Conservation (phyloP, 2,888 invertebrate genomes). For the Protonemura montana region DNA sequence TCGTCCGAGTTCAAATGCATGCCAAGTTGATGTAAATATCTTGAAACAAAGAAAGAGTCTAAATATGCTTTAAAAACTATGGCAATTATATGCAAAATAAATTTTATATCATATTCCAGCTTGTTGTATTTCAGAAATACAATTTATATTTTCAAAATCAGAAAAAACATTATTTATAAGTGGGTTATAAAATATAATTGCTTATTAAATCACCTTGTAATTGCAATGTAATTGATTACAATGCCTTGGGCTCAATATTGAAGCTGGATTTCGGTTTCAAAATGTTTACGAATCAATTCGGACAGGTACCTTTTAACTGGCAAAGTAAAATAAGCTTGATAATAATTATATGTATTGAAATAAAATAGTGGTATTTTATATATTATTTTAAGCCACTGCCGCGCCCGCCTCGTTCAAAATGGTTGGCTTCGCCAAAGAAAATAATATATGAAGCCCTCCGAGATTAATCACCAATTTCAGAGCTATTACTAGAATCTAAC, state of each 20-base stretch:
- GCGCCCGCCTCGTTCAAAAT: conserved; percentile 53
- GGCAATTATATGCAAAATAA: too few species aligned
- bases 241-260: not conserved
- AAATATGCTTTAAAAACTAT: too few species aligned
- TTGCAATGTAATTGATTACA: not conserved
- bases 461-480: conserved; percentile 50
- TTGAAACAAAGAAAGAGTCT: too few species aligned
- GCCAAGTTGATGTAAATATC: too few species aligned
- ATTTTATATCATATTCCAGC: too few species aligned
- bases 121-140: too few species aligned
- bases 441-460: conserved; percentile 45
- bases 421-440: conserved; percentile 42
- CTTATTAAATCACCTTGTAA: not conserved
- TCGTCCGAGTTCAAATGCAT: too few species aligned
- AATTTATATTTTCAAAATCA: too few species aligned
- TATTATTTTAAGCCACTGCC: conserved; percentile 45
- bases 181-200: not conserved
- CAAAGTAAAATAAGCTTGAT: not conserved
- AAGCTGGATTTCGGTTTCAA: conserved; percentile 12
- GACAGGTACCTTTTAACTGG: not conserved
- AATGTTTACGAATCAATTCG: conserved; percentile 19
- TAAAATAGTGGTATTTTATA: conserved; percentile 37
- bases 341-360: not conserved
- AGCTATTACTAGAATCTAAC: conserved; percentile 39
- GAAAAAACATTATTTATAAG: not conserved